Base-by-base conservation (phyloP, 1,140 invertebrate genomes). In the Leptinotarsa texana region DNA sequence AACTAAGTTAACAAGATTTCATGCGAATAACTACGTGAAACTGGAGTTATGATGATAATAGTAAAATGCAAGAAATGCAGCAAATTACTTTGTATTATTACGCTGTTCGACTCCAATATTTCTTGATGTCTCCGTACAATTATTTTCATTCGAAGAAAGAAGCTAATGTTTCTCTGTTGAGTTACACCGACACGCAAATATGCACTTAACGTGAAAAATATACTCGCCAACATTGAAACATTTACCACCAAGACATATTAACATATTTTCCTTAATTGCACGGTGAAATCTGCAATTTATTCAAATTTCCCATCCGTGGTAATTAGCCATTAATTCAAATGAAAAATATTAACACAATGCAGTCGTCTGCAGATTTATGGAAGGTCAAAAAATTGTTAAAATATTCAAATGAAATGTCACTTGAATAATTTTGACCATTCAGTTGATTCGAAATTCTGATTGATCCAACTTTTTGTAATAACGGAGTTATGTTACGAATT, bases 241-340 rank as follows among this genome's bases (percentile, higher is more conserved):
- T 57, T 57, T n/a, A n/a, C 51, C 6, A 57, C 51, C 15, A 8
- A 57, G n/a, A 18, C 17, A n/a, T 57, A 57, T 57, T 57, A 57
- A 57, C 51, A 57, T 57, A 57, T 57, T 57, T 57, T 57, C 51
- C 51, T n/a, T 57, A 57, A 57, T 57, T 57, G 51, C 51, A 18
- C 15, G 51, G 51, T 15, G 1, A 57, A 57, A 57, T 57, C 51
- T 57, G 51, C 51, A 57, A n/a, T 57, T 57, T n/a, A 57, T 57
- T 57, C 13, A 18, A 57, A 57, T 57, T 57, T 18, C 17, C 17
- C 15, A 57, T 57, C 15, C n/a, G n/a, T 18, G 15, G 51, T 18
- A 57, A 57, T 57, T 57, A 18, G 15, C 51, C 51, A 57, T 57
- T 57, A 57, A 17, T 57, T 57, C 8, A 57, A 57, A 18, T 4